Conservation (phyloP, 2,113 vertebrate genomes). For the Hassar affinis region DNA sequence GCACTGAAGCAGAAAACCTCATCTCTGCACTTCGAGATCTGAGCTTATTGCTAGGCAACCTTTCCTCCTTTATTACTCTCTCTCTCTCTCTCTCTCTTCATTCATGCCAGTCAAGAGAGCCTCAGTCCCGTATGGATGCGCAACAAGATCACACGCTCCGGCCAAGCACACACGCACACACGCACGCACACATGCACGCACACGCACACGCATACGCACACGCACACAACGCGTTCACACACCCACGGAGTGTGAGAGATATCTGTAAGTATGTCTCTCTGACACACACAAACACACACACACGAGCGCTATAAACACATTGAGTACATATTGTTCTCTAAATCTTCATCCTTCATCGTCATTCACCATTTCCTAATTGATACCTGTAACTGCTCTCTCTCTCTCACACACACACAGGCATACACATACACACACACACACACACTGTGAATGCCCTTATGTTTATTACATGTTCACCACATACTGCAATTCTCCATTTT, state of each 20-base stretch:
- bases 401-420: not conserved
- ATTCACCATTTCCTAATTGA: constrained; percentile 6
- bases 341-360: not conserved
- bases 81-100: constrained; percentile 7
- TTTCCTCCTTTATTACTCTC: constrained; percentile 19
- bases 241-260: constrained; percentile 24
- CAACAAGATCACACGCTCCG: constrained; percentile 27
- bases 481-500: constrained; percentile 4
- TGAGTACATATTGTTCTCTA: constrained; percentile 38
- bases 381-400: constrained; percentile 32
- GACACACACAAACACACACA: not conserved
- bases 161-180: not conserved
- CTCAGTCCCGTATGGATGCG: constrained; percentile 21
- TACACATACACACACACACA: not conserved
- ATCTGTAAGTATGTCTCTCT: constrained; percentile 23
- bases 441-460: not conserved
- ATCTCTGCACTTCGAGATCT: constrained; percentile 38
- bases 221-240: constrained; percentile 10
- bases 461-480: not conserved
- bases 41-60: constrained; percentile 51
- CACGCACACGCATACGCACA: constrained; percentile 10
- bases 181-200: not conserved
- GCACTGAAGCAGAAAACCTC: constrained; percentile 41
- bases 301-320: not conserved
- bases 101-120: constrained; percentile 39